Percentiles rank a stretch among this genome's conserved stretches.
phyloP scores from a whole-genome alignment of 2,888 invertebrate genomes.

The Calephelis perditalis region DNA sequence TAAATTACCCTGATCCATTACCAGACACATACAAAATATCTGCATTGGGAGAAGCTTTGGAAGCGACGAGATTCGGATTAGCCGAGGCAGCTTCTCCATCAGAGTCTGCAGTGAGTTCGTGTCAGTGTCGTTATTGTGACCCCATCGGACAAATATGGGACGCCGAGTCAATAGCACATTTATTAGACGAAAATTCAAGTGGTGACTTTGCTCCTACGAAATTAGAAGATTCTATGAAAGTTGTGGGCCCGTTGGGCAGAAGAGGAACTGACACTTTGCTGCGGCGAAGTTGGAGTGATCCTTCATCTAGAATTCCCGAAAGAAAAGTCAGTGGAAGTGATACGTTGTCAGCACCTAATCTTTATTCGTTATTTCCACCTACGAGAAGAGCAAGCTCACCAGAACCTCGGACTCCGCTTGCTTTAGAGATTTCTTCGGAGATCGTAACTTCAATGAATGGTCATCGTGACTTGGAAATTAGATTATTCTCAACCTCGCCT shows the following conservation, averaged over 20 bases:
- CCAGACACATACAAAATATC: slow-evolving; percentile 68
- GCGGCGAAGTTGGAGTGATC: slow-evolving; percentile 82
- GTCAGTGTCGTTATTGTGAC: slow-evolving; percentile 88
- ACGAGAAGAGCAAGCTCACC: slow-evolving; percentile 59
- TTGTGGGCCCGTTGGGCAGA: slow-evolving; percentile 62
- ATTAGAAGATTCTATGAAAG: slow-evolving; percentile 72
- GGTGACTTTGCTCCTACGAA: slow-evolving; percentile 70
- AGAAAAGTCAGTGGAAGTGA: slow-evolving; percentile 54
- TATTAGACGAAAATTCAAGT: slow-evolving; percentile 68
- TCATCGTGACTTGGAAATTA: slow-evolving; percentile 87
- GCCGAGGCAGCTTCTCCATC: slow-evolving; percentile 64
- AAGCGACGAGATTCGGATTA: slow-evolving; percentile 66
- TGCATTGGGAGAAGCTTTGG: slow-evolving; percentile 73
- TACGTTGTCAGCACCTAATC: slow-evolving; percentile 61
- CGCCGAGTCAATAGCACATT: slow-evolving; percentile 78
- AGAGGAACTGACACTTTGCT: slow-evolving; percentile 64
- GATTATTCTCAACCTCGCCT: slow-evolving; percentile 83
- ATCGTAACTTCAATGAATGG: slow-evolving; percentile 88
- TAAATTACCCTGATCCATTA: slow-evolving; percentile 59
- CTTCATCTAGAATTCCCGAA: slow-evolving; percentile 69
- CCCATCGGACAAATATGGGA: slow-evolving; percentile 87
- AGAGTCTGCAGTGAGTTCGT: slow-evolving; percentile 72
- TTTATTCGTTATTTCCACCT: slow-evolving; percentile 69
- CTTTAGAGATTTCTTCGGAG: slow-evolving; percentile 85
- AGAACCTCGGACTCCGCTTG: slow-evolving; percentile 63